Percentiles rank a stretch among this genome's conserved stretches.
Conservation (phyloP, 92 coral and sea anemone species). For the Bergia puertoricense region DNA sequence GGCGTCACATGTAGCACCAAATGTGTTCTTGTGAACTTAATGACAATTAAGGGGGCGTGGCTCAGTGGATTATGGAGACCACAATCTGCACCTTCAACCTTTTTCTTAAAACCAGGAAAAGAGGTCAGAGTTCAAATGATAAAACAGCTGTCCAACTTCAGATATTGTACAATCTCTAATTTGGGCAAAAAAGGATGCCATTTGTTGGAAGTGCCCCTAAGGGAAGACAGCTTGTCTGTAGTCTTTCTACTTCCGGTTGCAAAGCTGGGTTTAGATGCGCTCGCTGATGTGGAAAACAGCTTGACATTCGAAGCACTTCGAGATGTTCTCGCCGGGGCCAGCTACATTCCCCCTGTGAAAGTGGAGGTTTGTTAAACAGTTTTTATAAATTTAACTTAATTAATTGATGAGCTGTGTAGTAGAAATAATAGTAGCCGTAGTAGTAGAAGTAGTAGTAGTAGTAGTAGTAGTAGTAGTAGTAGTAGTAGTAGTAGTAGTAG, state of each 20-base stretch:
- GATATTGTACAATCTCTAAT: constrained; percentile 37
- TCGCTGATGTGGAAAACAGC: constrained; percentile 22
- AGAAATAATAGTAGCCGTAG: background rate
- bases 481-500: background rate
- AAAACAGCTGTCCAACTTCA: constrained; percentile 31
- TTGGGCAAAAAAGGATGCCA: constrained; percentile 42
- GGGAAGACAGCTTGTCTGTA: constrained; percentile 23
- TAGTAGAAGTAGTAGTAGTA: background rate
- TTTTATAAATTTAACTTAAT: background rate
- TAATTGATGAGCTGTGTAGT: background rate
- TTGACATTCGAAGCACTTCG: constrained; percentile 14
- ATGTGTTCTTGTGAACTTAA: constrained; percentile 30
- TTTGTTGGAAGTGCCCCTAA: constrained; percentile 34
- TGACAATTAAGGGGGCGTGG: constrained; percentile 39
- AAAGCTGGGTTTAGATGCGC: constrained; percentile 19
- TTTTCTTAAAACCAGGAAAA: constrained; percentile 18
- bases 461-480: background rate
- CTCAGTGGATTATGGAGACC: constrained; percentile 24
- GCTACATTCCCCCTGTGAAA: constrained; percentile 25
- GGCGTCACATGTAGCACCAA: constrained; percentile 8
- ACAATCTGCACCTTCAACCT: background rate
- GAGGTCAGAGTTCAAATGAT: constrained; percentile 39
- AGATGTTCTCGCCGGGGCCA: constrained; percentile 24
- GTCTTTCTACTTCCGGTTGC: constrained; percentile 36
- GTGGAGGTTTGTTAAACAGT: constrained; percentile 25